Evolutionary conservation across 2,797 vertebrate genomes (phyloP).

Genomic region (Heteromormyrus szaboi): DNA sequence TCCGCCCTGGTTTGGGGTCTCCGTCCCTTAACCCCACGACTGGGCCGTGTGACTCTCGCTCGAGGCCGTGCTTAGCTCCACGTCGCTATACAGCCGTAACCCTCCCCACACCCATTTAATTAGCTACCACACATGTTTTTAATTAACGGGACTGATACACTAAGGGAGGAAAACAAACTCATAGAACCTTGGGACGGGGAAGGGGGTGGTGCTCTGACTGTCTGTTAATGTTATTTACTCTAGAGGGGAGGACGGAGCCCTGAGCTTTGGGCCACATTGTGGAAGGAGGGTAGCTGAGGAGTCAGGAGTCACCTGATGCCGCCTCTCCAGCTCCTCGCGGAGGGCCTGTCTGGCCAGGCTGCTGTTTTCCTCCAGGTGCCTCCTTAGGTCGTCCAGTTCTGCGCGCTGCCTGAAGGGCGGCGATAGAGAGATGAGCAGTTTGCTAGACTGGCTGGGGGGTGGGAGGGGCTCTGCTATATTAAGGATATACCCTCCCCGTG

Average conservation of each 20-base stretch:
- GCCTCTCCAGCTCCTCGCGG: slow-evolving; percentile 75
- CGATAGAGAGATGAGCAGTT: not conserved
- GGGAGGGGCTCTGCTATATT: not conserved
- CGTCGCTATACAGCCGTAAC: not conserved
- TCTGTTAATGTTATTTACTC: not conserved
- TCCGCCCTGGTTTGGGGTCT: not conserved
- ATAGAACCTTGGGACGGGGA: not conserved
- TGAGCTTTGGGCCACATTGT: not conserved
- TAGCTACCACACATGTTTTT: not conserved
- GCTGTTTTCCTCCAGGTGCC: slow-evolving; percentile 78
- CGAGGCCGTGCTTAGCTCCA: not conserved
- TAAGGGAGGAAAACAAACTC: not conserved
- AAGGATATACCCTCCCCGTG: not conserved
- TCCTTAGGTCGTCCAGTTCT: slow-evolving; percentile 76
- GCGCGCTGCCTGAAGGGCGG: slow-evolving; percentile 68
- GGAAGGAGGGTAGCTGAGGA: not conserved
- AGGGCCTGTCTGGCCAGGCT: slow-evolving; percentile 60
- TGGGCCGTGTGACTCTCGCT: not conserved
- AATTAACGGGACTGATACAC: not conserved
- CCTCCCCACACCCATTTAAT: not conserved
- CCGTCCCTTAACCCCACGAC: not conserved
- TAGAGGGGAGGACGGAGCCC: not conserved
- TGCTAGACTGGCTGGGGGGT: not conserved
- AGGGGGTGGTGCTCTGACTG: not conserved
- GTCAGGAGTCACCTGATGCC: slow-evolving; percentile 73